These are phyloP conservation scores for Subacronicta megacephala DNA, from an alignment of 2,888 invertebrate species.

Conservation along the genomic window DNA sequence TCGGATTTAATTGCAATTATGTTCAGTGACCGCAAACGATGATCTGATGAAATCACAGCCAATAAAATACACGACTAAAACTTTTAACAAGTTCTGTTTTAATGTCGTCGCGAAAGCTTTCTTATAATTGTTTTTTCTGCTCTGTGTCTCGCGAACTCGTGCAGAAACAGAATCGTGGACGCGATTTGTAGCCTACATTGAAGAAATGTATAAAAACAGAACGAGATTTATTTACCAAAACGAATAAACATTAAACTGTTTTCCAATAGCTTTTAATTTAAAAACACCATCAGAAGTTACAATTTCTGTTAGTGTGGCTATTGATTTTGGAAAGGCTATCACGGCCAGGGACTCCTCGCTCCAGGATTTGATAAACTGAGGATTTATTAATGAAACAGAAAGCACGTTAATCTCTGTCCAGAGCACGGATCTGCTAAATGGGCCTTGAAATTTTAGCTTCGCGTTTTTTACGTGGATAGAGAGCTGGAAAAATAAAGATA, in stretches of 20 bases:
- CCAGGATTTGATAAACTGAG: slow-evolving; percentile 65
- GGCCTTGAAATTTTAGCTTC: slow-evolving; percentile 71
- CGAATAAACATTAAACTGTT: slow-evolving; percentile 24
- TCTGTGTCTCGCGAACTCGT: slow-evolving; percentile 36
- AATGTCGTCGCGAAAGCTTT: slow-evolving; percentile 44
- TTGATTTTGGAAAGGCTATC: slow-evolving; percentile 39
- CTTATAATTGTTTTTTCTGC: slow-evolving; percentile 59
- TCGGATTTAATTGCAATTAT: slow-evolving; percentile 69
- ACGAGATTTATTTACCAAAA: slow-evolving; percentile 27
- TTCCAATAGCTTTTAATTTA: slow-evolving; percentile 41
- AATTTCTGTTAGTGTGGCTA: slow-evolving; percentile 39
- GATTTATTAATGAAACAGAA: slow-evolving; percentile 74
- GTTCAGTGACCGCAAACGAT: slow-evolving; percentile 65
- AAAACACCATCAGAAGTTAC: slow-evolving; percentile 31
- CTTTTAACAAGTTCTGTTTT: slow-evolving; percentile 54
- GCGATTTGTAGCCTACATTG: slow-evolving; percentile 16
- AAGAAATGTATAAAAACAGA: slow-evolving; percentile 17
- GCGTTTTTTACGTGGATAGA: slow-evolving; percentile 59
- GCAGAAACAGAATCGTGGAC: slow-evolving; percentile 40
- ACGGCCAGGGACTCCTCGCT: slow-evolving; percentile 44
- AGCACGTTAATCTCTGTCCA: slow-evolving; percentile 81
- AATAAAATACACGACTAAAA: slow-evolving; percentile 38
- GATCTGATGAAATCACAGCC: slow-evolving; percentile 59
- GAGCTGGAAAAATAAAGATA: slow-evolving; percentile 58
- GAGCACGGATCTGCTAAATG: slow-evolving; percentile 75